A percentile compares a stretch with the other conserved stretches of the same genome.
These are phyloP conservation scores for Tyrannus savana DNA, from an alignment of 2,113 vertebrate species.

Conservation along the genomic window DNA sequence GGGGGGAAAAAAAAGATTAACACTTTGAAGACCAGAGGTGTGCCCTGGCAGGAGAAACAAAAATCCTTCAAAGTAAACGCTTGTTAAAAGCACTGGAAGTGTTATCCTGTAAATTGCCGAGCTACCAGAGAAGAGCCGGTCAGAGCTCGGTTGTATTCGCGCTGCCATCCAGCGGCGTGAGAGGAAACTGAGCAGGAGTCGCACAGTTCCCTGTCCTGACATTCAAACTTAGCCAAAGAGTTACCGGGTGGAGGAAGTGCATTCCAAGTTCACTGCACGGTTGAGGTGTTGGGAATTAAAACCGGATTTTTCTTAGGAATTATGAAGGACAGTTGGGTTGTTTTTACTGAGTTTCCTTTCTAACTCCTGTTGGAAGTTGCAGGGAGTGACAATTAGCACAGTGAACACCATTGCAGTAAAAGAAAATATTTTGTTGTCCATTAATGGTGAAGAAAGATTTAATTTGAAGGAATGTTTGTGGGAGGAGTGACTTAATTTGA, in stretches of 20 bases:
- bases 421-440: not conserved
- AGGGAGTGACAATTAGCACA: not conserved
- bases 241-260: not conserved
- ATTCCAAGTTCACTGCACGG: not conserved
- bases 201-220: not conserved
- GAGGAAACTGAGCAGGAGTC: not conserved
- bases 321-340: not conserved
- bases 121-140: fast-evolving
- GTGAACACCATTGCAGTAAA: not conserved
- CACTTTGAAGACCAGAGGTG: not conserved
- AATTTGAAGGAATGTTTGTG: not conserved
- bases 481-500: not conserved
- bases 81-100: not conserved
- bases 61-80: not conserved
- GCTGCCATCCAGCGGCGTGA: conserved; percentile 53
- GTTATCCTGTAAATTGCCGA: fast-evolving
- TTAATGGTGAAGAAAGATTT: not conserved
- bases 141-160: not conserved
- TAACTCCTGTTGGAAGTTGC: not conserved
- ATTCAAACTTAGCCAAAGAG: fast-evolving
- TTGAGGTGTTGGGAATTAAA: not conserved
- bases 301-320: not conserved
- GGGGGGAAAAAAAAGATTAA: not conserved
- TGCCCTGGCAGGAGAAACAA: not conserved
- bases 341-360: not conserved